A percentile compares a stretch with the other conserved stretches of the same genome.
Evolutionary conservation across 2,113 vertebrate genomes (phyloP).

Genomic region (Silurus meridionalis): DNA sequence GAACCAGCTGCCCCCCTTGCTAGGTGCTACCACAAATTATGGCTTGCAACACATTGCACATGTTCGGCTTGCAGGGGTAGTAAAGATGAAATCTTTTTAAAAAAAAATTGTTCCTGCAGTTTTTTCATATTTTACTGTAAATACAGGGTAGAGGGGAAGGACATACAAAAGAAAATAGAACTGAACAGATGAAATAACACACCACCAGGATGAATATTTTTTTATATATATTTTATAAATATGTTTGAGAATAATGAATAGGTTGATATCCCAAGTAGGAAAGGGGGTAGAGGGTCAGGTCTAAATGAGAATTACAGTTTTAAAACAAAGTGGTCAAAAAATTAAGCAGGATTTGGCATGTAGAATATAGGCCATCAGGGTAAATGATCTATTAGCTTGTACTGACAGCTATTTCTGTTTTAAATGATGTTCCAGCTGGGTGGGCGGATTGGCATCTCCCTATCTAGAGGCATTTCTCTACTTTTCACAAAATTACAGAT

Average conservation of each 20-base stretch:
- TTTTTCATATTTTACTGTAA: neutral
- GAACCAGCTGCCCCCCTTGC: neutral
- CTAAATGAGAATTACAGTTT: neutral
- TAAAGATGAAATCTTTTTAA: neutral
- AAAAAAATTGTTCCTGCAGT: neutral
- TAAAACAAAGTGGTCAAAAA: neutral
- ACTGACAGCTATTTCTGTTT: neutral
- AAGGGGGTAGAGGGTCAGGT: neutral
- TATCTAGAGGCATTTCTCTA: neutral
- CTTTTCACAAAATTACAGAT: neutral
- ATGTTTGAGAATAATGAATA: neutral
- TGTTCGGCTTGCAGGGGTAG: neutral
- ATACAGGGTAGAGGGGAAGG: neutral
- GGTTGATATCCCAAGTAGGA: neutral
- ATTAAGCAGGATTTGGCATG: neutral
- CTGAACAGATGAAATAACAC: neutral
- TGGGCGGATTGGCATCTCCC: neutral
- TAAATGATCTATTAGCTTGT: neutral
- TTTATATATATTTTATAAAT: neutral
- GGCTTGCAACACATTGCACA: neutral
- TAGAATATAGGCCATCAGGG: neutral
- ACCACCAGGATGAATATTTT: neutral
- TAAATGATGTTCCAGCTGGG: neutral
- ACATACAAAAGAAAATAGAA: neutral
- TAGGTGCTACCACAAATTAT: neutral